Conservation (phyloP, 2,797 vertebrate species). For the Paedocypris micromegethes region DNA sequence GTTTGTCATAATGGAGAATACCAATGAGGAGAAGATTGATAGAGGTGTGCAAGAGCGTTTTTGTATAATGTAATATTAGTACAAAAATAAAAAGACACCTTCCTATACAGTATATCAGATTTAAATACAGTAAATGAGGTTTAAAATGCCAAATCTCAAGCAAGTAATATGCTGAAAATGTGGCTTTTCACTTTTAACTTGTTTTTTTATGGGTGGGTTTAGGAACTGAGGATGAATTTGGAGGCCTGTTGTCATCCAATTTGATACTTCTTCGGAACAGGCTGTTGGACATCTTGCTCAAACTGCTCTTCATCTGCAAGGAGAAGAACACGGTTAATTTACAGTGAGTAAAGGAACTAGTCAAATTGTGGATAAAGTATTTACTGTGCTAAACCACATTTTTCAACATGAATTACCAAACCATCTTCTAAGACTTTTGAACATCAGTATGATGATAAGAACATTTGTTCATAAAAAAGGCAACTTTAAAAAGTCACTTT, state of each 20-base stretch:
- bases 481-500: too few species aligned
- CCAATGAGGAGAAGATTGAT: conserved; percentile 89
- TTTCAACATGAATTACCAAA: conserved; percentile 6
- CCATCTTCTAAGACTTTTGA: neutral
- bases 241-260: conserved; percentile 88
- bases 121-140: too few species aligned
- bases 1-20: conserved; percentile 96
- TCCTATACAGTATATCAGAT: too few species aligned
- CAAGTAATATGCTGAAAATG: neutral
- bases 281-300: conserved; percentile 88
- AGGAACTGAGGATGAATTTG: conserved; percentile 91
- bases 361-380: conserved; percentile 6
- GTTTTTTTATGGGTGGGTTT: conserved; percentile 12
- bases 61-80: too few species aligned
- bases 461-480: too few species aligned
- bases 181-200: too few species aligned
- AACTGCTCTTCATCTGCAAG: conserved; percentile 87
- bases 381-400: conserved; percentile 10
- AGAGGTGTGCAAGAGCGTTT: conserved; percentile 66
- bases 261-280: conserved; percentile 90
- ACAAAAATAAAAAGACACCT: too few species aligned
- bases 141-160: neutral
- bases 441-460: too few species aligned
- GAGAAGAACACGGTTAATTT: conserved; percentile 89
- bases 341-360: conserved; percentile 74